A percentile compares a stretch with the other conserved stretches of the same genome.
phyloP scores from a whole-genome alignment of 1,140 invertebrate genomes.

The Pachyrhynchus sulphureomaculatus region DNA sequence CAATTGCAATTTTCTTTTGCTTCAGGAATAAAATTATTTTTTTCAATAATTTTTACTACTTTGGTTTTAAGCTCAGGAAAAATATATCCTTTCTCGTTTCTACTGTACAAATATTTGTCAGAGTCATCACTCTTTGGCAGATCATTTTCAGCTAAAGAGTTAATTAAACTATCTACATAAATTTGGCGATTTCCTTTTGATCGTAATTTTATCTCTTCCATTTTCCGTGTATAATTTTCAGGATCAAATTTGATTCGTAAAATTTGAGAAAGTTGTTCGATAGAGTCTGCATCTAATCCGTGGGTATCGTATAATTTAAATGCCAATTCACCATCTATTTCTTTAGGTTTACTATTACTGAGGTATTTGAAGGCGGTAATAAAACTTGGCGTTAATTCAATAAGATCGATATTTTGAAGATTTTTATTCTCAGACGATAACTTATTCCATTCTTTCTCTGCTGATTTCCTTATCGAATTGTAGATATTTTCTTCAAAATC shows the following conservation, averaged over 20 bases:
- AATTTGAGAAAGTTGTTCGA: slow-evolving; percentile 65
- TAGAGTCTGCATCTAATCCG: slow-evolving; percentile 73
- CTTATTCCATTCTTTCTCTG: slow-evolving; percentile 64
- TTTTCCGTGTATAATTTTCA: slow-evolving; percentile 59
- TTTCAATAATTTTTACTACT: slow-evolving; percentile 63
- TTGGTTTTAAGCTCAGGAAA: slow-evolving; percentile 60
- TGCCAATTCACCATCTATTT: slow-evolving; percentile 56
- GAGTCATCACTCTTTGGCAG: slow-evolving; percentile 63
- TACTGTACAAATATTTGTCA: slow-evolving; percentile 68
- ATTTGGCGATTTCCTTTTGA: slow-evolving; percentile 26
- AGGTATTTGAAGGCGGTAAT: slow-evolving; percentile 67
- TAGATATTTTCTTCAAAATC: slow-evolving; percentile 70
- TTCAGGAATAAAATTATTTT: slow-evolving; percentile 56
- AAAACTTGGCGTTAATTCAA: slow-evolving; percentile 66
- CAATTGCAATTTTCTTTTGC: slow-evolving; percentile 46
- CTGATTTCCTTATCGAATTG: slow-evolving; percentile 55
- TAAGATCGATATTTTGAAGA: slow-evolving; percentile 60
- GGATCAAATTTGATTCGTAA: slow-evolving; percentile 64
- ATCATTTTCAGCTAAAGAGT: slow-evolving; percentile 51
- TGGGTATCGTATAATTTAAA: slow-evolving; percentile 78
- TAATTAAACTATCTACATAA: slow-evolving; percentile 46
- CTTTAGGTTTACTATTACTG: slow-evolving; percentile 29
- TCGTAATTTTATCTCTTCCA: slow-evolving; percentile 57
- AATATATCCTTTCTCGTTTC: slow-evolving; percentile 54
- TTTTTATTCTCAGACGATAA: slow-evolving; percentile 61